These are phyloP conservation scores for Anguilla obscura DNA, from an alignment of 2,797 vertebrate genomes.

Conservation along the genomic window DNA sequence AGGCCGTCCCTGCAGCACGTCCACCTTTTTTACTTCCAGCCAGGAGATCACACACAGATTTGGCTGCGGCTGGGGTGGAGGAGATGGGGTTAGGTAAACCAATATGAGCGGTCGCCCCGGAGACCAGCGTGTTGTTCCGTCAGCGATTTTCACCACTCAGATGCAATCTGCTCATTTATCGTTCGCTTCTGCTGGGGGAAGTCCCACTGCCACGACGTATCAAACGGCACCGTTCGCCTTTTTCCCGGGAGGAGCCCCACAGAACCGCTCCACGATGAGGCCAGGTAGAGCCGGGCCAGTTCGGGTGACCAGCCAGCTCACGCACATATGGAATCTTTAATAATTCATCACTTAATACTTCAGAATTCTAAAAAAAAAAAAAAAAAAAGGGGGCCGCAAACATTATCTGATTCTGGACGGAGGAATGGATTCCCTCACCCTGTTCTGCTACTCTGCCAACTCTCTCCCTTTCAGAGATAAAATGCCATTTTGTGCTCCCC, in stretches of 20 bases:
- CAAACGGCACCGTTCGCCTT: neutral
- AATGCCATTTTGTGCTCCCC: neutral
- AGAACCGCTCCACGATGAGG: neutral
- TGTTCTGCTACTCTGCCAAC: neutral
- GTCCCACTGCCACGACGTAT: neutral
- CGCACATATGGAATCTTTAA: neutral
- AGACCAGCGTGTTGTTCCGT: neutral
- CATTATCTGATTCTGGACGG: neutral
- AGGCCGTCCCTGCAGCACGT: neutral
- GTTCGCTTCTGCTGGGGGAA: neutral
- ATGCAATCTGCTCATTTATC: slow-evolving; percentile 14
- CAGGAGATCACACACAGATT: too few species aligned
- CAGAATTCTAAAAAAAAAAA: neutral
- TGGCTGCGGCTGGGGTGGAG: neutral
- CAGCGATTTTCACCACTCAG: neutral
- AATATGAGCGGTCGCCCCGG: neutral
- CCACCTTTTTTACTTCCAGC: neutral
- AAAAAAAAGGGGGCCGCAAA: neutral
- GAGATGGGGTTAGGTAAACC: neutral
- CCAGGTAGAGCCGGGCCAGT: neutral
- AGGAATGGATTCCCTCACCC: neutral
- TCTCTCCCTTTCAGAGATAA: neutral
- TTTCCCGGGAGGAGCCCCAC: neutral
- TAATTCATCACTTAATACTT: neutral
- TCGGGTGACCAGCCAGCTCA: neutral